Evolutionary conservation across 53 echinoderm and acorn worm species (phyloP).

Genomic region (Zoroaster sp.): DNA sequence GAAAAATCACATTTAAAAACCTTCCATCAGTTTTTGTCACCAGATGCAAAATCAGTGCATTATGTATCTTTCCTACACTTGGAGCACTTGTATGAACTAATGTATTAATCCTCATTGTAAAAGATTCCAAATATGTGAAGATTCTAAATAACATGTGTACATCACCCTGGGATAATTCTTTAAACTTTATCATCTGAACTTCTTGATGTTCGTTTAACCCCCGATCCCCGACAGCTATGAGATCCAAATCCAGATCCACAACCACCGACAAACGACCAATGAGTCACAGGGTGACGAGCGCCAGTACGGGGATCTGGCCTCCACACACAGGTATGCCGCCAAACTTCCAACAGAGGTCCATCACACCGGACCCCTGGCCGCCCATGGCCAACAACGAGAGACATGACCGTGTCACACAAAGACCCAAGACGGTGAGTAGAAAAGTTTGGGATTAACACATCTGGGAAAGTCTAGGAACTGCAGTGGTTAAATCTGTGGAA

Average conservation of each 20-base stretch:
- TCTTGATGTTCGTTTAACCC: too few species aligned
- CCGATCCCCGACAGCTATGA: conserved; percentile 80
- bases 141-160: background rate
- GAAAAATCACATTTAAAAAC: too few species aligned
- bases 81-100: too few species aligned
- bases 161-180: background rate
- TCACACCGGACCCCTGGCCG: conserved; percentile 95
- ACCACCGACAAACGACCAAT: conserved; percentile 55
- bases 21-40: too few species aligned
- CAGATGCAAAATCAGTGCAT: too few species aligned
- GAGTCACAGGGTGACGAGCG: conserved; percentile 58
- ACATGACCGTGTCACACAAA: conserved; percentile 78
- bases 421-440: conserved; percentile 96
- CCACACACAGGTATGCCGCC: conserved; percentile 69
- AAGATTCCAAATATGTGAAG: background rate
- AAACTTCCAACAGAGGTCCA: conserved; percentile 80
- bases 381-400: conserved; percentile 68
- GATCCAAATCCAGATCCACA: conserved; percentile 64
- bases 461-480: too few species aligned
- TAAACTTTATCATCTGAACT: background rate
- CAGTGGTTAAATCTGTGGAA: too few species aligned
- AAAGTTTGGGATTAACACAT: too few species aligned
- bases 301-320: conserved; percentile 52
- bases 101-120: too few species aligned
- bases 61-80: too few species aligned